Conservation (phyloP, 2,113 vertebrate species). For the Aphyosemion australe region DNA sequence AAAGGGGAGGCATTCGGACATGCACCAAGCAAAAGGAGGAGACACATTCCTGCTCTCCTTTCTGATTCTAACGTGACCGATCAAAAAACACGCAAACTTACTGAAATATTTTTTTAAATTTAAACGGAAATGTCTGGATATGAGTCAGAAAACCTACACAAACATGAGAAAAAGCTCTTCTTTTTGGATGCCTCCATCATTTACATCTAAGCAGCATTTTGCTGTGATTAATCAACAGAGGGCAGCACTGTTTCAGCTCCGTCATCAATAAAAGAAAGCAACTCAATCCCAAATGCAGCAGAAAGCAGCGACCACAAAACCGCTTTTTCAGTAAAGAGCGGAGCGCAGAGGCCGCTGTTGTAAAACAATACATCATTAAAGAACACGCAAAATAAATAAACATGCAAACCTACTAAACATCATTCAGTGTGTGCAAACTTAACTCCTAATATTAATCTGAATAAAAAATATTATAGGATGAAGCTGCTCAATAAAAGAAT, state of each 20-base stretch:
- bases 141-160: background rate
- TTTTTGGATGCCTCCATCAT: background rate
- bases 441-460: too few relatives aligned
- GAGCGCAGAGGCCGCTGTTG: conserved; percentile 2
- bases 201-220: background rate
- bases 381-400: background rate
- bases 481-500: background rate
- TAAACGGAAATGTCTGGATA: background rate
- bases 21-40: conserved; percentile 57
- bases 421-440: too few relatives aligned
- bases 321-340: conserved; percentile 3
- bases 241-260: conserved; percentile 38
- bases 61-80: conserved; percentile 10
- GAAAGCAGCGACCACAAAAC: conserved; percentile 12
- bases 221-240: conserved; percentile 37
- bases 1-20: conserved; percentile 60
- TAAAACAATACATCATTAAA: conserved; percentile 3
- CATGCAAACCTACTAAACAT: too few relatives aligned
- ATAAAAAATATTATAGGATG: too few relatives aligned
- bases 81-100: background rate
- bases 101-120: too few relatives aligned
- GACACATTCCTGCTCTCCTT: conserved; percentile 23
- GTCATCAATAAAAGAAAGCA: conserved; percentile 14
- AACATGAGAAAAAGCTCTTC: too few relatives aligned
- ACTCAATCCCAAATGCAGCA: conserved; percentile 13